These are phyloP conservation scores for Potamilus streckersoni DNA, from an alignment of 1,140 invertebrate genomes.

Conservation along the genomic window DNA sequence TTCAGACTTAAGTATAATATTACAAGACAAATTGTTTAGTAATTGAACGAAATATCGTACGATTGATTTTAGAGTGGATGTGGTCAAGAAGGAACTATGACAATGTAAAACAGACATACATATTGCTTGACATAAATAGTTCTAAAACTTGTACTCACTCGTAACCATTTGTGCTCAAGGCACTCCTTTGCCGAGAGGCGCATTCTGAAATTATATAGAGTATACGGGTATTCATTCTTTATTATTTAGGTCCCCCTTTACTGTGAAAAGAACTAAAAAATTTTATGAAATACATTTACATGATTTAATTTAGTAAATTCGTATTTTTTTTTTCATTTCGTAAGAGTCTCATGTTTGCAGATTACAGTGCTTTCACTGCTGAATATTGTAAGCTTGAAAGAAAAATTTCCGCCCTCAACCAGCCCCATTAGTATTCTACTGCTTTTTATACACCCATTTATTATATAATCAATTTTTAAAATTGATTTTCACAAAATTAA, in stretches of 20 bases:
- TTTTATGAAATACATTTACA: neutral
- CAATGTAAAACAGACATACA: no score
- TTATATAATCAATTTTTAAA: no score
- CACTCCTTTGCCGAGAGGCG: constrained; percentile 65
- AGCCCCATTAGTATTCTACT: no score
- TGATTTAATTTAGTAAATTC: neutral
- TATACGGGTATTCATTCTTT: no score
- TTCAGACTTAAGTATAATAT: no score
- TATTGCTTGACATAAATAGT: neutral
- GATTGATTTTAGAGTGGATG: no score
- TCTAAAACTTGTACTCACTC: constrained; percentile 39
- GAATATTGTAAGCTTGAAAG: neutral
- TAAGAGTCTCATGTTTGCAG: neutral
- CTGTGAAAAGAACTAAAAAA: constrained; percentile 1
- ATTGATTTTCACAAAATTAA: no score
- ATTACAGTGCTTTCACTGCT: neutral
- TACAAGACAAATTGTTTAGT: no score
- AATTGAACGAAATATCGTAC: no score
- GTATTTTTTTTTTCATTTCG: neutral
- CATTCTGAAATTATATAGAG: constrained; percentile 47
- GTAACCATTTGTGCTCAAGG: constrained; percentile 67
- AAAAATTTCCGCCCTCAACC: neutral
- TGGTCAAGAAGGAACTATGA: no score
- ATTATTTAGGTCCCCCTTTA: no score
- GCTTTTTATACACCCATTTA: no score